Percentiles rank a stretch among this genome's conserved stretches.
phyloP scores from a whole-genome alignment of 2,888 invertebrate genomes.

The Blomia tropicalis region DNA sequence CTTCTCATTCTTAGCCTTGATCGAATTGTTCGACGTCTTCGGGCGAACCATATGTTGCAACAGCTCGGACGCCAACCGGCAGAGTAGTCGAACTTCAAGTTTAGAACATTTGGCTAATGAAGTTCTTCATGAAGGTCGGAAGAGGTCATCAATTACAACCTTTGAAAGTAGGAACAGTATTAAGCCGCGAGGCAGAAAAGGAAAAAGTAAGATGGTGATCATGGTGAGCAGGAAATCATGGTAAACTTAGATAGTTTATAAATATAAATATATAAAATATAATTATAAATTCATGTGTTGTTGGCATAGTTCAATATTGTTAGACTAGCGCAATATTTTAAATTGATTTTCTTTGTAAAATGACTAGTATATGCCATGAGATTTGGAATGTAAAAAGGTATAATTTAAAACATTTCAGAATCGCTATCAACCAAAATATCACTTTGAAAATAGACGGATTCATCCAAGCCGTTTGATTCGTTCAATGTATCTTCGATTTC shows the following conservation, averaged over 20 bases:
- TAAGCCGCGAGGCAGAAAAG: not conserved
- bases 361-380: not conserved
- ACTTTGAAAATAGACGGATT: no score
- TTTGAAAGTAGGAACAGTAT: not conserved
- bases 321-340: not conserved
- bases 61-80: not conserved
- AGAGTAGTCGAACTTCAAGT: not conserved
- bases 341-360: not conserved
- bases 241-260: not conserved
- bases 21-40: constrained; percentile 23
- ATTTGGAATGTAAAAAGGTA: not conserved
- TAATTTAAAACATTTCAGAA: not conserved
- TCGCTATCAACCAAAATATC: not conserved
- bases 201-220: no score
- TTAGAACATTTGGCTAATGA: not conserved
- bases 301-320: no score
- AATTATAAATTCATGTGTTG: no score
- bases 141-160: not conserved
- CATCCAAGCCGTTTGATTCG: no score
- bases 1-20: constrained; percentile 23
- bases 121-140: not conserved
- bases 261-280: no score
- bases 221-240: not conserved
- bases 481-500: no score
- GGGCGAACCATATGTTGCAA: not conserved